These are phyloP conservation scores for Porites divaricata DNA, from an alignment of 92 coral and sea anemone genomes.

Conservation along the genomic window DNA sequence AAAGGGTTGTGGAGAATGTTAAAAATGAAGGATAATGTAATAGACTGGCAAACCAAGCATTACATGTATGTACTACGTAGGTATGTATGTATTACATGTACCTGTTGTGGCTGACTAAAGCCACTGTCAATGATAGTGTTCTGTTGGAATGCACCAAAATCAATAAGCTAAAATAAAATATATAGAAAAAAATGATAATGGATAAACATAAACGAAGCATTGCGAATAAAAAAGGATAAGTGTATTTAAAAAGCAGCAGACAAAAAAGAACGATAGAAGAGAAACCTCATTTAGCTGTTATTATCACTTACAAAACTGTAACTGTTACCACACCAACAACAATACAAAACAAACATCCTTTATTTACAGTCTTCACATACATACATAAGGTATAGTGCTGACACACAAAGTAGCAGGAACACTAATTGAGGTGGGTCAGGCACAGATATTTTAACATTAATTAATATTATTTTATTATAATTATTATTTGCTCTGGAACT, in stretches of 20 bases:
- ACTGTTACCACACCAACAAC: not conserved
- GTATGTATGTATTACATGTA: not conserved
- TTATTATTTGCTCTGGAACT: too few relatives aligned
- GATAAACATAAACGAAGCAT: not conserved
- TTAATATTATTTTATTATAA: too few relatives aligned
- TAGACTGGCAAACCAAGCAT: not conserved
- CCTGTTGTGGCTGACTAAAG: conserved; percentile 69
- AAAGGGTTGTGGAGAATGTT: not conserved
- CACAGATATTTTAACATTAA: too few relatives aligned
- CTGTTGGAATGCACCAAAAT: conserved; percentile 80
- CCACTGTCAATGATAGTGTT: conserved; percentile 46
- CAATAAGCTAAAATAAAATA: conserved; percentile 70
- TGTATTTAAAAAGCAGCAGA: not conserved
- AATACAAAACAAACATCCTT: too few relatives aligned
- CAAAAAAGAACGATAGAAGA: not conserved
- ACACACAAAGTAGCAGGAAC: too few relatives aligned
- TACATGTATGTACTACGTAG: too few relatives aligned
- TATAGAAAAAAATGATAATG: conserved; percentile 9
- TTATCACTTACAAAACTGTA: not conserved
- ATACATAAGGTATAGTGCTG: too few relatives aligned
- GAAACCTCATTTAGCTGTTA: not conserved
- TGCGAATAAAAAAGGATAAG: not conserved
- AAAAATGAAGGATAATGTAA: not conserved
- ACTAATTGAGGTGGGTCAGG: too few relatives aligned
- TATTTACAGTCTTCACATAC: too few relatives aligned